These are phyloP conservation scores for Hyposmocoma kahamanoa DNA, from an alignment of 1,140 invertebrate genomes.

Conservation along the genomic window DNA sequence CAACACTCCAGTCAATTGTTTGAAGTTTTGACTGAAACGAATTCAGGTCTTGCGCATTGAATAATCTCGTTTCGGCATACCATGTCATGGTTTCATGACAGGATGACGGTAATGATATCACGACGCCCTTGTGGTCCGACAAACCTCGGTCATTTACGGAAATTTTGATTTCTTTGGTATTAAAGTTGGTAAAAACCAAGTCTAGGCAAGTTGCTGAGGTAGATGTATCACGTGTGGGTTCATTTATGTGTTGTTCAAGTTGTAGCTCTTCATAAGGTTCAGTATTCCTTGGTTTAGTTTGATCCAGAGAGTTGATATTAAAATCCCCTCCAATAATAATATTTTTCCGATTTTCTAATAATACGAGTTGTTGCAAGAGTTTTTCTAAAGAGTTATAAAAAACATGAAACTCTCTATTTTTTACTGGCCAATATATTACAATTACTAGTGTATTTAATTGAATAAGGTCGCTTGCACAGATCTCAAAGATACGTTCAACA, in stretches of 20 bases:
- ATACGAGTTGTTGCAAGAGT: background rate
- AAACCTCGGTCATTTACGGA: background rate
- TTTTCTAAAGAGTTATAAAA: background rate
- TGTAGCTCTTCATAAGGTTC: background rate
- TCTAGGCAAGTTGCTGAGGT: slow-evolving; percentile 4
- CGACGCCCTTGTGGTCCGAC: slow-evolving; percentile 1
- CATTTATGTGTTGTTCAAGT: background rate
- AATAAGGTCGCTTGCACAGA: background rate
- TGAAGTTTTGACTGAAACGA: background rate
- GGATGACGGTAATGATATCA: background rate
- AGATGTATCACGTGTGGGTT: background rate
- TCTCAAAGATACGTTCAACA: background rate
- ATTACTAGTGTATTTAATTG: background rate
- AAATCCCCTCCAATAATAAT: slow-evolving; percentile 1
- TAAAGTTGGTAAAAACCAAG: background rate
- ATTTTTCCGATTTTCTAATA: background rate
- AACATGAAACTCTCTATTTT: background rate
- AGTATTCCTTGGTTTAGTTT: background rate
- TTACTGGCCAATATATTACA: background rate
- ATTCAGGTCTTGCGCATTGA: background rate
- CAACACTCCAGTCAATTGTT: background rate
- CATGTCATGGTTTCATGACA: background rate
- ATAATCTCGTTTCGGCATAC: background rate
- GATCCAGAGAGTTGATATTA: background rate
- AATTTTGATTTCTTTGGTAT: background rate